Conservation (phyloP, 2,113 vertebrate species). For the Nycticebus coucang region DNA sequence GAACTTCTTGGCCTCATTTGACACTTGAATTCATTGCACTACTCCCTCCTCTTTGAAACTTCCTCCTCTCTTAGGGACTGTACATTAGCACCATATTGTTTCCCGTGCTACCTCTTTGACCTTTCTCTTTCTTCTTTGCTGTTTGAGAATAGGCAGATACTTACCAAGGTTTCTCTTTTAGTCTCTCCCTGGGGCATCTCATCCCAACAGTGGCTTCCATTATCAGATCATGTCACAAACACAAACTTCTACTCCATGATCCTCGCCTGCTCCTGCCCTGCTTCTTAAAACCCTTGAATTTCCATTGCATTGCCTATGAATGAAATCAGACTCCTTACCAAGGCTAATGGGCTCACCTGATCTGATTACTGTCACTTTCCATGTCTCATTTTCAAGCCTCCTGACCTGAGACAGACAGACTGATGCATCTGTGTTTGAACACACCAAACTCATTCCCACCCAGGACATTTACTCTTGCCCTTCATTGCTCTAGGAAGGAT, state of each 20-base stretch:
- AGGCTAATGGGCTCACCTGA: neutral
- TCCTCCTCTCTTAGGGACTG: slow-evolving; percentile 1
- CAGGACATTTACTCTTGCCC: neutral
- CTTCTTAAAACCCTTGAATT: neutral
- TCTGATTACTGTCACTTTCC: neutral
- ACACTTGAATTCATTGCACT: neutral
- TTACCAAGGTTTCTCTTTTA: slow-evolving; percentile 15
- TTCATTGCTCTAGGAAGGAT: neutral
- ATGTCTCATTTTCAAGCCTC: neutral
- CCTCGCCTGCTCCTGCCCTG: neutral
- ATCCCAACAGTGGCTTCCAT: slow-evolving; percentile 20
- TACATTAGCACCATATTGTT: neutral
- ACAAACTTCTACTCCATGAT: neutral
- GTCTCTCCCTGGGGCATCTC: neutral
- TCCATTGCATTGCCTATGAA: neutral
- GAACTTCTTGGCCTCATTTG: neutral
- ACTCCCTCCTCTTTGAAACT: neutral
- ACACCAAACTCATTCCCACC: neutral
- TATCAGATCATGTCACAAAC: slow-evolving; percentile 41
- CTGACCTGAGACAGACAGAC: neutral
- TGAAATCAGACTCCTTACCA: slow-evolving; percentile 18
- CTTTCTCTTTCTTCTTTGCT: slow-evolving; percentile 15
- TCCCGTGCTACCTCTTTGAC: neutral
- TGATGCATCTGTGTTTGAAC: neutral
- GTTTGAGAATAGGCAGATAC: neutral